These are phyloP conservation scores for Zaprionus lineosus DNA, from an alignment of 2,888 invertebrate genomes.

Conservation along the genomic window DNA sequence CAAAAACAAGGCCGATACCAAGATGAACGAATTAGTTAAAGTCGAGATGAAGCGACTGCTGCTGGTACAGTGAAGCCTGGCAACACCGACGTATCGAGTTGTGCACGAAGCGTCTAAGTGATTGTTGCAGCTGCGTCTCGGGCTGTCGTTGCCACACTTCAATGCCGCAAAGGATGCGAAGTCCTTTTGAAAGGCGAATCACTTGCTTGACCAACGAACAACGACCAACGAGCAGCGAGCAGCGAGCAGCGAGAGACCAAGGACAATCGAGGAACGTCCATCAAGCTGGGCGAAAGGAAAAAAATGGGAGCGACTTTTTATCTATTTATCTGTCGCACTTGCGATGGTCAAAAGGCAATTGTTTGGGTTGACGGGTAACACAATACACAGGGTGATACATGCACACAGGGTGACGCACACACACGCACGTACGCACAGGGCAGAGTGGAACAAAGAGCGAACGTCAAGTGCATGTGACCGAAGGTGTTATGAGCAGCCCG, in stretches of 20 bases:
- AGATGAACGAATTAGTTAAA: conserved; percentile 42
- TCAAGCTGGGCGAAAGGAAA: conserved; percentile 11
- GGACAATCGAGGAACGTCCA: too few species aligned
- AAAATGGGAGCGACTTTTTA: conserved; percentile 42
- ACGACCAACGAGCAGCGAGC: too few species aligned
- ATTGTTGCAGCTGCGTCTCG: too few species aligned
- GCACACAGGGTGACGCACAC: conserved; percentile 1
- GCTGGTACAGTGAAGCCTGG: too few species aligned
- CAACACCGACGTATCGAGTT: too few species aligned
- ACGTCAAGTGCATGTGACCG: conserved; percentile 38
- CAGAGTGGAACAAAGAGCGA: conserved; percentile 44
- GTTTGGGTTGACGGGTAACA: conserved; percentile 54
- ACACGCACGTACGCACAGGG: conserved; percentile 2
- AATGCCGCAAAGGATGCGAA: too few species aligned
- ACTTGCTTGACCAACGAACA: too few species aligned
- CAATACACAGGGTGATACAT: conserved; percentile 7
- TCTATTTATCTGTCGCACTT: conserved; percentile 68
- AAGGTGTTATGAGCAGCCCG: conserved; percentile 25
- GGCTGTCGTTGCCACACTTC: conserved; percentile 2
- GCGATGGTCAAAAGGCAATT: conserved; percentile 69
- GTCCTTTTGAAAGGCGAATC: too few species aligned
- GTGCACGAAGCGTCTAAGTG: too few species aligned
- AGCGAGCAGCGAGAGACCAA: too few species aligned
- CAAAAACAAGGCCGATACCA: conserved; percentile 8
- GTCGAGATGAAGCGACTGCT: too few species aligned